Evolutionary conservation across 2,797 vertebrate species (phyloP).

Genomic region (Sphenodon punctatus): DNA sequence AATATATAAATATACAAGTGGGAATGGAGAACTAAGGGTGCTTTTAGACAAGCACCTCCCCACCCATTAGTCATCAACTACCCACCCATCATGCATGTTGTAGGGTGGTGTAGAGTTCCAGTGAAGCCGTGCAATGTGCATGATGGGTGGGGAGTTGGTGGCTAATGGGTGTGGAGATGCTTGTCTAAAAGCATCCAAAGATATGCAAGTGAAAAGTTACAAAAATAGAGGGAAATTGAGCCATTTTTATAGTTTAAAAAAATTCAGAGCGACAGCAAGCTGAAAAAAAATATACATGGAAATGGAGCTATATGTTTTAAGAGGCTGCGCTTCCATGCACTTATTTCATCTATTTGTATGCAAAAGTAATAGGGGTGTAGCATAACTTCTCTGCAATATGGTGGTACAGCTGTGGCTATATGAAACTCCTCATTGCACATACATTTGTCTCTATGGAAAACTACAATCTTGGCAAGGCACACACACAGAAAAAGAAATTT

Average conservation of each 20-base stretch:
- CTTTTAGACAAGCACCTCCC: too few relatives aligned
- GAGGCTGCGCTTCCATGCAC: not conserved
- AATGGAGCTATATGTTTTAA: not conserved
- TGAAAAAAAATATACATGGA: not conserved
- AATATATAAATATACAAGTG: too few relatives aligned
- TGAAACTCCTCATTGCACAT: conserved; percentile 12
- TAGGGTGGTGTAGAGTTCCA: too few relatives aligned
- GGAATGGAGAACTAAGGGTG: too few relatives aligned
- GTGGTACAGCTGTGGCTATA: conserved; percentile 37
- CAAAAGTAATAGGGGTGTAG: conserved; percentile 49
- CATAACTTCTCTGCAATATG: conserved; percentile 57
- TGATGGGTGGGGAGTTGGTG: too few relatives aligned
- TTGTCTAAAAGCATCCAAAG: too few relatives aligned
- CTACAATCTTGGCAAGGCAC: conserved; percentile 8
- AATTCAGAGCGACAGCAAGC: not conserved
- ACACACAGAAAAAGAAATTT: conserved; percentile 11
- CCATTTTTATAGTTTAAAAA: conserved; percentile 11
- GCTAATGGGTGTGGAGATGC: too few relatives aligned
- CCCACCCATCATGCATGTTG: too few relatives aligned
- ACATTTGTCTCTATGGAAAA: conserved; percentile 31
- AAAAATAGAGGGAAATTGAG: not conserved
- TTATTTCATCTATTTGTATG: conserved; percentile 60
- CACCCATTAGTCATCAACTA: too few relatives aligned
- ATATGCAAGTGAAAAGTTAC: not conserved
- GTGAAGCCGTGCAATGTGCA: too few relatives aligned